phyloP scores from a whole-genome alignment of 2,888 invertebrate species.

The Amiota communis region DNA sequence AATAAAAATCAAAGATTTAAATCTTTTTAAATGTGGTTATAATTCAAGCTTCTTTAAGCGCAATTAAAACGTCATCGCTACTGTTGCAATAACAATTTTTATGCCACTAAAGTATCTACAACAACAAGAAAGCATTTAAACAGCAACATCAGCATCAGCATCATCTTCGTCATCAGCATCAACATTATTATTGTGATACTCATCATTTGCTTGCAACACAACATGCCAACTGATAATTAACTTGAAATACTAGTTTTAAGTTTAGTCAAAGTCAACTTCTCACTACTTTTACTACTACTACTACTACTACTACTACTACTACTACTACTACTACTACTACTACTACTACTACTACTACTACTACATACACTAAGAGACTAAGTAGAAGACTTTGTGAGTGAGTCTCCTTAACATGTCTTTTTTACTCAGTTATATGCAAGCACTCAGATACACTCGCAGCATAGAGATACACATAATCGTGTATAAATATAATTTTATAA shows the following conservation, averaged over 20 bases:
- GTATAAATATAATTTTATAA: constrained; percentile 28
- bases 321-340: neutral
- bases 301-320: neutral
- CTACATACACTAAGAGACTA: neutral
- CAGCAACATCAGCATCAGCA: too few species aligned
- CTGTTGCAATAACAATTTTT: constrained; percentile 22
- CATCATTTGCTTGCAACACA: neutral
- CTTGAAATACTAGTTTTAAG: constrained; percentile 58
- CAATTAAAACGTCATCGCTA: constrained; percentile 61
- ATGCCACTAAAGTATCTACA: too few species aligned
- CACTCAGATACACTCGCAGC: neutral
- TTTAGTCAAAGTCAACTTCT: neutral
- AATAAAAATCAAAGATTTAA: constrained; percentile 22
- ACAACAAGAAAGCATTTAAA: too few species aligned
- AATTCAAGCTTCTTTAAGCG: constrained; percentile 44
- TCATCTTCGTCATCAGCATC: too few species aligned
- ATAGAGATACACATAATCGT: too few species aligned
- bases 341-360: constrained; percentile 13
- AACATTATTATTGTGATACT: neutral
- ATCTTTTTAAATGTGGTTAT: too few species aligned
- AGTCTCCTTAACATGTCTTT: neutral
- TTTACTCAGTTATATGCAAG: too few species aligned
- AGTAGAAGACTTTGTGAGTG: neutral
- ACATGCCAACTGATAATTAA: constrained; percentile 66
- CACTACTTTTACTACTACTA: constrained; percentile 11